Evolutionary conservation across 1,140 invertebrate genomes (phyloP), one percentile per base, ranked within the genome.

Genomic region (Papilio glaucus): DNA sequence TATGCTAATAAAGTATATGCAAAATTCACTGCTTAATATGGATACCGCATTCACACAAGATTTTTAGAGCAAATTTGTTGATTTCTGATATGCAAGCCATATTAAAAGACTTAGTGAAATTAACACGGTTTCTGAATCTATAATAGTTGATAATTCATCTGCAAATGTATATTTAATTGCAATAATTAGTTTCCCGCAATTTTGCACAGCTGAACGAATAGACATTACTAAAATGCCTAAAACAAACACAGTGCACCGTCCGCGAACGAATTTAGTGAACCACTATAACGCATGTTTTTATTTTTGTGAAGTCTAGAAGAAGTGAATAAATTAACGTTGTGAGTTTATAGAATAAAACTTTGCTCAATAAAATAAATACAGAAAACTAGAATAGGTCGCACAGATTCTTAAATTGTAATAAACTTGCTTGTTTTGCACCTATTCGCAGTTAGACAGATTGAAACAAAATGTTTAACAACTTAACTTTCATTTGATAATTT

Each of bases 211-310:
- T 81, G 79, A 80, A 83, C 73, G 72, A 78, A 65, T 83, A 80
- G 81, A 73, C 79, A 76, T 78, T 77, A 84, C 79, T 77, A 77
- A 83, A 75, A 80, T 79, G 84, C 82, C 21, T 57, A 77, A 81
- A 57, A 75, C 60, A 38, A 75, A 77, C 76, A 81, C 76, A 75
- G 75, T 75, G 75, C 78, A 75, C 38, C 76, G 77, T 77, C 75
- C 77, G 33, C 75, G 80, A 75, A 79, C 62, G 77, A 81, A 73
- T 75, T 77, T 82, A 82, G 83, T 72, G 72, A 74, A 78, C 77
- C 73, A 81, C 83, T 86, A 71, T 75, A 74, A 77, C 86, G 85
- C 86, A 89, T 89, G 86, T 83, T 83, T 75, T 80, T 81, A 77
- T 78, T 81, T 82, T 73, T 83, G 80, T 84, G 77, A 75, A 82